Conservation (phyloP, 2,797 vertebrate genomes). For the Enteromius treurensis region DNA sequence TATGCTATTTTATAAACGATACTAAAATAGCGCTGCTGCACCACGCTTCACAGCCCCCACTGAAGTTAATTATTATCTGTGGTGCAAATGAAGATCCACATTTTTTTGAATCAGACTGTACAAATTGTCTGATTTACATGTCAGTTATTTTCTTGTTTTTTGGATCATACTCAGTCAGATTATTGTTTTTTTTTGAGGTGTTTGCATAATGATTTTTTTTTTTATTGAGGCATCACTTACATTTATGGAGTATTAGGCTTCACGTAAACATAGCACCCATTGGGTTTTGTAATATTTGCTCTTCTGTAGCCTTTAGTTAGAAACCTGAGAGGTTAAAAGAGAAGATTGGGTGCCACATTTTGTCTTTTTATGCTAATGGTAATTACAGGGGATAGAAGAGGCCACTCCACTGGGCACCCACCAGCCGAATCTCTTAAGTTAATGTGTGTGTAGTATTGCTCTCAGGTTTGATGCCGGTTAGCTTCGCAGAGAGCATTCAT, state of each 20-base stretch:
- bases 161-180: not conserved
- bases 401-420: conserved; percentile 27
- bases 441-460: conserved; percentile 35
- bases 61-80: not conserved
- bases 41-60: not conserved
- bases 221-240: not conserved
- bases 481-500: not conserved
- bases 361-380: conserved; percentile 41
- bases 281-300: conserved; percentile 13
- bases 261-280: not conserved
- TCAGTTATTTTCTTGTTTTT: not conserved
- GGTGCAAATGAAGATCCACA: not conserved
- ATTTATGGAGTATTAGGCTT: not conserved
- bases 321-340: conserved; percentile 23
- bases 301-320: conserved; percentile 23
- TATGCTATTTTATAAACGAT: not conserved
- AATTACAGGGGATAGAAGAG: conserved; percentile 39
- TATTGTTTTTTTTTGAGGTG: not conserved
- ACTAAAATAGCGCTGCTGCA: not conserved
- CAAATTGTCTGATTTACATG: not conserved
- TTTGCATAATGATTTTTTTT: not conserved
- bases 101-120: not conserved
- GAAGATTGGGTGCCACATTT: conserved; percentile 7
- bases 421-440: conserved; percentile 23
- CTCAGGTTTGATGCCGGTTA: conserved; percentile 27